phyloP scores from a whole-genome alignment of 2,797 vertebrate genomes.

The Neosalanx taihuensis region DNA sequence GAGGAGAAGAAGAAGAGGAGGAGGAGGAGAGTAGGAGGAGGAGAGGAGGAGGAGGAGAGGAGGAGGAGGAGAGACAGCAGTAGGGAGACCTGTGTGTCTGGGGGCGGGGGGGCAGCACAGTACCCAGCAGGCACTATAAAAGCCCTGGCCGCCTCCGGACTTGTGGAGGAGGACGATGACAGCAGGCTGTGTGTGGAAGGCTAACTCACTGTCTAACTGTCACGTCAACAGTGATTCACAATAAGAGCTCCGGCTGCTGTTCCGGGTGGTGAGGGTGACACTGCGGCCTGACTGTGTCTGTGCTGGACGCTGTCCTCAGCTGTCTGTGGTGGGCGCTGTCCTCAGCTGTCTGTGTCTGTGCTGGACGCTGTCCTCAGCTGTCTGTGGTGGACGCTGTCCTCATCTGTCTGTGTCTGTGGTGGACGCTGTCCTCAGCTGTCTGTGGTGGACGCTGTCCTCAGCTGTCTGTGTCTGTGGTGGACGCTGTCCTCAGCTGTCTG shows the following conservation, averaged over 20 bases:
- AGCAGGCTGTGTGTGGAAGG: neutral
- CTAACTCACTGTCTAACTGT: neutral
- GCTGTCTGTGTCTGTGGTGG: no score
- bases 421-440: no score
- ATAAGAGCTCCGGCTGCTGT: neutral
- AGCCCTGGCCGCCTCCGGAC: no score
- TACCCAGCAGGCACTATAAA: slow-evolving; percentile 1
- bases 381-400: no score
- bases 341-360: no score
- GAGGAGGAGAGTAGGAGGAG: slow-evolving; percentile 24
- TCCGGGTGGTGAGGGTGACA: neutral
- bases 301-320: neutral
- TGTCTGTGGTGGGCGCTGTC: no score
- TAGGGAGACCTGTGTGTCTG: slow-evolving; percentile 17
- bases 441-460: no score
- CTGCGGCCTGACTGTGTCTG: neutral
- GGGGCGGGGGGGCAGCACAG: neutral
- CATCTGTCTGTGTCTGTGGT: no score
- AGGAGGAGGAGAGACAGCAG: slow-evolving; percentile 13
- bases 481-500: neutral
- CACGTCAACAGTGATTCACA: neutral
- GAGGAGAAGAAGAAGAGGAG: slow-evolving; percentile 22
- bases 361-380: no score
- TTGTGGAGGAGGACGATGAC: neutral
- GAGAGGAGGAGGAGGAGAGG: slow-evolving; percentile 18